Evolutionary conservation across 2,888 invertebrate genomes (phyloP).

Genomic region (Tenthredo notha): DNA sequence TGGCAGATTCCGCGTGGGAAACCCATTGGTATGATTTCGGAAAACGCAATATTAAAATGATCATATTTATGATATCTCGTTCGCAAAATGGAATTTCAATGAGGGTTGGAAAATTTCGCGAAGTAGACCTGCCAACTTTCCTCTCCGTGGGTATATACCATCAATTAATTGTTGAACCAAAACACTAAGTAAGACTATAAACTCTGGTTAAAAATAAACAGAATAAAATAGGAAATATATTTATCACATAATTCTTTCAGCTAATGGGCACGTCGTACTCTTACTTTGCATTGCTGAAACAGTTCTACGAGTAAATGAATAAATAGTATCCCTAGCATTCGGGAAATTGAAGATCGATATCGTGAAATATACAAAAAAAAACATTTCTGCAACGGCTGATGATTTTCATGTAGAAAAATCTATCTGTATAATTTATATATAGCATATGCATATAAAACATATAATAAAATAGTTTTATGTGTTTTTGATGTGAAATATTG

Average conservation of each 20-base stretch:
- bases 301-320: background rate
- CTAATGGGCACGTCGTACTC: conserved; percentile 18
- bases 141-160: conserved; percentile 36
- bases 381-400: background rate
- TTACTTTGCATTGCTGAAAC: conserved; percentile 34
- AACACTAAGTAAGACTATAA: background rate
- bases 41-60: background rate
- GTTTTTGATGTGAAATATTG: background rate
- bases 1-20: background rate
- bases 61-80: conserved; percentile 34
- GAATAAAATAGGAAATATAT: background rate
- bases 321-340: background rate
- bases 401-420: background rate
- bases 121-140: conserved; percentile 8
- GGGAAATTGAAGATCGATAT: background rate
- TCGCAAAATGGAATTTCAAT: conserved; percentile 38
- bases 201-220: background rate
- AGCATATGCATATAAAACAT: background rate
- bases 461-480: background rate
- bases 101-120: conserved; percentile 32
- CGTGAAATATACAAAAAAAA: background rate
- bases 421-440: background rate
- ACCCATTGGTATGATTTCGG: conserved; percentile 12
- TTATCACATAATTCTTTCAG: background rate
- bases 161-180: background rate